A percentile compares a stretch with the other conserved stretches of the same genome.
Conservation (phyloP, 2,113 vertebrate species). For the Machaerirhynchus nigripectus region DNA sequence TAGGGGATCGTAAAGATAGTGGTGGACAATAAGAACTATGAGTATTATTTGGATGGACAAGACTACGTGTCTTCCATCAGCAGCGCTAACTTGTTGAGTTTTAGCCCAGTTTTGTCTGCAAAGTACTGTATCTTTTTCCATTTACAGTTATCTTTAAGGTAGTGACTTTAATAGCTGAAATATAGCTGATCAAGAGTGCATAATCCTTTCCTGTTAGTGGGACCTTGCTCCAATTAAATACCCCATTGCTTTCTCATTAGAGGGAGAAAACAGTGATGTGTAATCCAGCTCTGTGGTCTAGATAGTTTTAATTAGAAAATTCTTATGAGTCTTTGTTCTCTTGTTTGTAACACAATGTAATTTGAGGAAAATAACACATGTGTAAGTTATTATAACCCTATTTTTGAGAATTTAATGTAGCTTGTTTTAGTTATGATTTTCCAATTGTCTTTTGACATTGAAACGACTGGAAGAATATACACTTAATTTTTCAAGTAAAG, state of each 20-base stretch:
- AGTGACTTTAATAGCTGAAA: neutral
- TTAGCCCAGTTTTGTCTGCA: neutral
- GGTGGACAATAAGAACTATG: neutral
- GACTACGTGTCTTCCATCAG: neutral
- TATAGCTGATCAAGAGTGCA: neutral
- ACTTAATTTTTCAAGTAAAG: neutral
- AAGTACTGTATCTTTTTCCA: neutral
- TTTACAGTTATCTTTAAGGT: neutral
- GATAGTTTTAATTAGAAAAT: neutral
- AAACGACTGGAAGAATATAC: neutral
- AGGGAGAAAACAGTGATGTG: neutral
- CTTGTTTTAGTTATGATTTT: neutral
- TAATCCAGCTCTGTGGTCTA: neutral
- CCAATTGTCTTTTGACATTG: neutral
- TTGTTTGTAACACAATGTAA: neutral
- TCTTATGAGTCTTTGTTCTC: neutral
- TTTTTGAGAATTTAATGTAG: neutral
- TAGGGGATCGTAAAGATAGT: neutral
- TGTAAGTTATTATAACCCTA: neutral
- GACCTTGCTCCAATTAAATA: neutral
- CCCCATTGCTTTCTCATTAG: neutral
- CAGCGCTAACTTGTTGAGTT: neutral
- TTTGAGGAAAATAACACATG: neutral
- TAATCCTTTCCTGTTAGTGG: neutral
- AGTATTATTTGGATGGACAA: neutral